Evolutionary conservation across 2,888 invertebrate species (phyloP).

Genomic region (Strigamia transsilvanica): DNA sequence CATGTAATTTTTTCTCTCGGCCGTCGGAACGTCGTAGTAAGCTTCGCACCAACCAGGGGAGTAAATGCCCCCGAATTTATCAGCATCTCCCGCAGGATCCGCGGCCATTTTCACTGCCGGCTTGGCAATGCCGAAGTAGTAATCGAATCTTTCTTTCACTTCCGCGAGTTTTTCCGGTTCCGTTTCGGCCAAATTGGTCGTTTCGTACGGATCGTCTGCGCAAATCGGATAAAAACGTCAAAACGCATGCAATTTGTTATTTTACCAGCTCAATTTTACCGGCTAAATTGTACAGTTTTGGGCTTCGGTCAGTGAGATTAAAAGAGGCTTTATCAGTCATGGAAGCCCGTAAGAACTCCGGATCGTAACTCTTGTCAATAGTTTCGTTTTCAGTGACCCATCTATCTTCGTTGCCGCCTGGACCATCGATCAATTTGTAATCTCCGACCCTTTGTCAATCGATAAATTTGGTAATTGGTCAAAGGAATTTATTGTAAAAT

Average conservation of each 20-base stretch:
- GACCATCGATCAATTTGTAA: constrained; percentile 19
- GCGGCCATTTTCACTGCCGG: constrained; percentile 56
- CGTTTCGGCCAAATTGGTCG: neutral
- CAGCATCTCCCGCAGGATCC: constrained; percentile 56
- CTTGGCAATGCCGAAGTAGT: constrained; percentile 54
- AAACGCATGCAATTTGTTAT: too few species aligned
- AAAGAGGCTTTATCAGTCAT: too few species aligned
- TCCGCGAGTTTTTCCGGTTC: neutral
- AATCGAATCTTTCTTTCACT: neutral
- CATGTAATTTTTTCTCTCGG: too few species aligned
- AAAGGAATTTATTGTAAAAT: neutral
- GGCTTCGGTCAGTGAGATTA: neutral
- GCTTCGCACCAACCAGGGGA: constrained; percentile 58
- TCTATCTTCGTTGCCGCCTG: neutral
- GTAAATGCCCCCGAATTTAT: constrained; percentile 54
- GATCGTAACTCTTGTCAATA: neutral
- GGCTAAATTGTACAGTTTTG: too few species aligned
- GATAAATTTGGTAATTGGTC: neutral
- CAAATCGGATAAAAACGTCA: too few species aligned
- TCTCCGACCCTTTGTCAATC: neutral
- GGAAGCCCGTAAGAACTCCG: neutral
- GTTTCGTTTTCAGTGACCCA: neutral
- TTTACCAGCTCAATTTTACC: too few species aligned
- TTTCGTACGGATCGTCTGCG: neutral
- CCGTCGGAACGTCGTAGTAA: constrained; percentile 19